These are phyloP conservation scores for Acyrthosiphon pisum DNA, from an alignment of 1,140 invertebrate genomes.

Conservation along the genomic window DNA sequence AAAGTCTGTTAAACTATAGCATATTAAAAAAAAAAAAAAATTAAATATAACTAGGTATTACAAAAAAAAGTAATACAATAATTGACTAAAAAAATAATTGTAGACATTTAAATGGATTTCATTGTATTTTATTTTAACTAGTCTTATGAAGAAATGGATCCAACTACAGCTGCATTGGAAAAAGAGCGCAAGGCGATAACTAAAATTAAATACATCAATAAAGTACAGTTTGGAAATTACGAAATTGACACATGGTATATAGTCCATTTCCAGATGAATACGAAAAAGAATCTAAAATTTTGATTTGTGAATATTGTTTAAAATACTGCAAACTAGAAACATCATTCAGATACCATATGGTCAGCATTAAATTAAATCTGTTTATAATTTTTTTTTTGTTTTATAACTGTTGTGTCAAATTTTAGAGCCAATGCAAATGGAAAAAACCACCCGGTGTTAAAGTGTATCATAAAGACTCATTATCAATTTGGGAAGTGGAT, in stretches of 20 bases:
- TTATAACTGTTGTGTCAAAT: conserved; percentile 57
- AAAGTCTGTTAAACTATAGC: too few species aligned
- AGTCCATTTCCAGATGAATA: conserved; percentile 98
- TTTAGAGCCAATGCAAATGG: conserved; percentile 78
- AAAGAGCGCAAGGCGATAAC: conserved; percentile 98
- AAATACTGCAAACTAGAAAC: conserved; percentile 96
- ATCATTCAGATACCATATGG: conserved; percentile 85
- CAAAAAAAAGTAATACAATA: too few species aligned
- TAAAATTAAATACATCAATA: conserved; percentile 98
- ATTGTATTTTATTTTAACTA: conserved; percentile 57
- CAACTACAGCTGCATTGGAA: conserved; percentile 91
- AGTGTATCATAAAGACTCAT: conserved; percentile 90
- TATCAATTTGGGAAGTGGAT: conserved; percentile 90
- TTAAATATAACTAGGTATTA: too few species aligned
- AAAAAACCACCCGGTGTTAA: conserved; percentile 88
- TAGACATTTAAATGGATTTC: background rate
- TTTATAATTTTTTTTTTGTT: conserved; percentile 30
- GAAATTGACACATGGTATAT: conserved; percentile 99
- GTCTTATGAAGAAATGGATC: conserved; percentile 62
- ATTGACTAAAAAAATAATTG: background rate
- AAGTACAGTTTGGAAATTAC: conserved; percentile 86
- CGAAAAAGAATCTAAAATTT: conserved; percentile 91
- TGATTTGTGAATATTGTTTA: conserved; percentile 97
- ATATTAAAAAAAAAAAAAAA: too few species aligned
- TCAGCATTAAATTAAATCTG: conserved; percentile 62